Percentiles rank a stretch among this genome's conserved stretches.
Evolutionary conservation across 2,113 vertebrate genomes (phyloP).

Genomic region (Potamarius usumacintae): DNA sequence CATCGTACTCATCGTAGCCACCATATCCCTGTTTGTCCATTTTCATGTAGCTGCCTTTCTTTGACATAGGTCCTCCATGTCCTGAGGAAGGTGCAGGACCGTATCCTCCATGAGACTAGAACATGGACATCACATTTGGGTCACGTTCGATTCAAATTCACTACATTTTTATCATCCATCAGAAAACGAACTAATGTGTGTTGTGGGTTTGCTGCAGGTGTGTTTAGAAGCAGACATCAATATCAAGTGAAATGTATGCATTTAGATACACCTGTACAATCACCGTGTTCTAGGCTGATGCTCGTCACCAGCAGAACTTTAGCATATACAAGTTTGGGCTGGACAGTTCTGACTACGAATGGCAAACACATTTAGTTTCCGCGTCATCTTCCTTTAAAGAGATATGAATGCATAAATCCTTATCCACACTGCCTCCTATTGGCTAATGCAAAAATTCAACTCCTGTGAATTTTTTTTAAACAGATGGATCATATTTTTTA

Average conservation of each 20-base stretch:
- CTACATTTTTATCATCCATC: neutral
- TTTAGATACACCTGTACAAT: neutral
- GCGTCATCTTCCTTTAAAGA: neutral
- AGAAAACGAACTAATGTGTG: neutral
- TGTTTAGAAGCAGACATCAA: neutral
- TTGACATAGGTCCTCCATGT: slow-evolving; percentile 71
- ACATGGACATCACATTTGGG: neutral
- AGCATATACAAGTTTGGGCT: neutral
- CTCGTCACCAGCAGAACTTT: neutral
- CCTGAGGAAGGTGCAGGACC: slow-evolving; percentile 59
- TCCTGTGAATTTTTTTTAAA: neutral
- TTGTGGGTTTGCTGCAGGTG: neutral
- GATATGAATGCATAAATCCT: neutral
- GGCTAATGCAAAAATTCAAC: neutral
- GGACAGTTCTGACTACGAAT: neutral
- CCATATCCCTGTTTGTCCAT: slow-evolving; percentile 85
- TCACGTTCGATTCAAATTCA: neutral
- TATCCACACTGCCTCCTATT: neutral
- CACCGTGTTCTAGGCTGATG: neutral
- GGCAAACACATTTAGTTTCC: neutral
- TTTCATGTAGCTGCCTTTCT: slow-evolving; percentile 86
- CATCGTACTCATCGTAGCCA: slow-evolving; percentile 85
- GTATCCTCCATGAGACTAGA: slow-evolving; percentile 82
- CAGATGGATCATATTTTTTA: neutral
- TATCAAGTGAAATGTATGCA: neutral